Conservation (phyloP, 2,888 invertebrate genomes). For the Deilephila elpenor region DNA sequence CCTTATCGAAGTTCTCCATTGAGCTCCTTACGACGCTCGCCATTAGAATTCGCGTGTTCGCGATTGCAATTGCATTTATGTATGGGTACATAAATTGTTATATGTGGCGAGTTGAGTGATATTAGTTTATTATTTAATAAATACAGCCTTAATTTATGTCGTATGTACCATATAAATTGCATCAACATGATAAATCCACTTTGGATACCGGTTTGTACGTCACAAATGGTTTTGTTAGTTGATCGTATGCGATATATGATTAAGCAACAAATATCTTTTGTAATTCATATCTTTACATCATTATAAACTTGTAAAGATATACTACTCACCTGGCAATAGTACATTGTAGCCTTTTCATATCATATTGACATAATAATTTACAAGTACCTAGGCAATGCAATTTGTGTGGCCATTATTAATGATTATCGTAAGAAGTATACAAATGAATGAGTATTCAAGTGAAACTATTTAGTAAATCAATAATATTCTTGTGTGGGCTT, state of each 20-base stretch:
- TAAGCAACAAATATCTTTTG: constrained; percentile 9
- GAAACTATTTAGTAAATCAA: constrained; percentile 8
- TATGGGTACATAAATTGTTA: not conserved
- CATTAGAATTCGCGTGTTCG: constrained; percentile 35
- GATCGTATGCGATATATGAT: not conserved
- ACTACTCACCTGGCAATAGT: not conserved
- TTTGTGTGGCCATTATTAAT: not conserved
- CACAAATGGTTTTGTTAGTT: not conserved
- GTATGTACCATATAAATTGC: not conserved
- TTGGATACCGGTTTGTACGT: not conserved
- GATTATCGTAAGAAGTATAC: constrained; percentile 3
- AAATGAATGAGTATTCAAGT: constrained; percentile 3
- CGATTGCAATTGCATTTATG: constrained; percentile 26
- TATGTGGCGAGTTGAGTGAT: not conserved
- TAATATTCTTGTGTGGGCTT: constrained; percentile 39
- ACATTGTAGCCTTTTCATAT: not conserved
- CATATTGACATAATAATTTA: not conserved
- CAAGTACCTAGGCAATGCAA: not conserved
- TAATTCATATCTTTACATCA: constrained; percentile 7
- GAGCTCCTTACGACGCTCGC: constrained; percentile 63
- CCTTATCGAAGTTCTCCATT: constrained; percentile 70
- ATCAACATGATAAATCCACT: not conserved
- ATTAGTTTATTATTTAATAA: not conserved
- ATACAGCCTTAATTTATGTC: not conserved
- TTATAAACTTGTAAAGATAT: not conserved